Conservation (phyloP, 1,140 invertebrate species). For the Cyrtorhinus lividipennis region DNA sequence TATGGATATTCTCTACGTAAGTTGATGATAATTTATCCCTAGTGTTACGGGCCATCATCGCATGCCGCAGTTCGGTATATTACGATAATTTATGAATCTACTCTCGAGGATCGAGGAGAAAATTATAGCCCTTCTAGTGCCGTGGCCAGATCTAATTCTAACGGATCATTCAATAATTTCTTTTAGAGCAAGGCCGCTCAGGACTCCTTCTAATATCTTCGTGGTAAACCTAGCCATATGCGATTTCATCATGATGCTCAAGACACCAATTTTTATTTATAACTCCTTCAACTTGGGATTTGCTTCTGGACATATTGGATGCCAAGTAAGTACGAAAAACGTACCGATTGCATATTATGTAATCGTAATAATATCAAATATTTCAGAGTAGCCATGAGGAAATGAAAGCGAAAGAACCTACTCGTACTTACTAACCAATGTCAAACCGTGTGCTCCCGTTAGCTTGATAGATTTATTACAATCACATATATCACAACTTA, state of each 20-base stretch:
- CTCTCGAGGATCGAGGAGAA: no score
- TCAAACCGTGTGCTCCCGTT: no score
- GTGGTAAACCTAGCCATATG: conserved; percentile 73
- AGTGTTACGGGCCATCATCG: neutral
- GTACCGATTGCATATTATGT: no score
- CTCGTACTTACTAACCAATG: no score
- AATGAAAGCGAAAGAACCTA: no score
- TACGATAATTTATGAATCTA: conserved; percentile 5
- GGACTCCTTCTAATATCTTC: conserved; percentile 81
- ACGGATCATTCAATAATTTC: neutral
- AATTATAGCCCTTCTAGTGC: no score
- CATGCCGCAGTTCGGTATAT: neutral
- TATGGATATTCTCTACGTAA: conserved; percentile 75
- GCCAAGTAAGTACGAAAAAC: conserved; percentile 42
- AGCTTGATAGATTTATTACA: no score
- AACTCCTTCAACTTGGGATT: conserved; percentile 68
- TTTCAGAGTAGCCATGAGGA: no score
- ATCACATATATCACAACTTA: no score
- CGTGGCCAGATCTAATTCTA: neutral
- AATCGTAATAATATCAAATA: no score
- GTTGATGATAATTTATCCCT: conserved; percentile 27
- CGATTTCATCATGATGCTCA: conserved; percentile 77
- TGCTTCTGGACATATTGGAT: conserved; percentile 51
- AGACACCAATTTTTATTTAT: conserved; percentile 74
- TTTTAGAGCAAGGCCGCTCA: conserved; percentile 57